These are phyloP conservation scores for Torymus tubicola DNA, from an alignment of 2,888 invertebrate species.

Conservation along the genomic window DNA sequence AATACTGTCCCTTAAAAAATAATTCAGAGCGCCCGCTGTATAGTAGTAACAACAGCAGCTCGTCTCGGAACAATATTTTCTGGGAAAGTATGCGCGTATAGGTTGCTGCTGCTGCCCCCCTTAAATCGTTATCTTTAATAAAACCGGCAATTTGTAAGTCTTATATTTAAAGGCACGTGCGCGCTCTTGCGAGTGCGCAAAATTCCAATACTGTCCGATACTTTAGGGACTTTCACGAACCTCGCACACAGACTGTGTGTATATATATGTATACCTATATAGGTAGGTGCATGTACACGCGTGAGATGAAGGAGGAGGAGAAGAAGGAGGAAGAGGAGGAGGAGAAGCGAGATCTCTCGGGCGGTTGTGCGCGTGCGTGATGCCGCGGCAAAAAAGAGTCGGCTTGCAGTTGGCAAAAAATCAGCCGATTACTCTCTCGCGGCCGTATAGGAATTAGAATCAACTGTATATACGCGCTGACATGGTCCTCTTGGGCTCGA, in stretches of 20 bases:
- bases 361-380: no score
- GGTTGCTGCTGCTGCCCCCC: background rate
- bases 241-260: background rate
- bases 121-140: constrained; percentile 50
- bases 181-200: background rate
- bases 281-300: no score
- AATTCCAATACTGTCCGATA: constrained; percentile 44
- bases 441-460: constrained; percentile 53
- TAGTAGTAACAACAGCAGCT: background rate
- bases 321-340: constrained; percentile 25
- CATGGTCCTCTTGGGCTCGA: constrained; percentile 54
- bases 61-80: constrained; percentile 43
- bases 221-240: constrained; percentile 52
- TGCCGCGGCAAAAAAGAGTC: constrained; percentile 28
- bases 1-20: constrained; percentile 51
- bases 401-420: constrained; percentile 34
- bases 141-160: constrained; percentile 49
- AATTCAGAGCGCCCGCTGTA: constrained; percentile 5
- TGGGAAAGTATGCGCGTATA: constrained; percentile 8
- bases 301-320: background rate
- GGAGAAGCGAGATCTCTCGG: background rate
- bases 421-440: constrained; percentile 41
- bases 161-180: constrained; percentile 25
- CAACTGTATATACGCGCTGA: constrained; percentile 24
- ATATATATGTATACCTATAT: background rate